Base-by-base conservation (phyloP, 2,888 invertebrate genomes). In the Cheilosia vernalis region DNA sequence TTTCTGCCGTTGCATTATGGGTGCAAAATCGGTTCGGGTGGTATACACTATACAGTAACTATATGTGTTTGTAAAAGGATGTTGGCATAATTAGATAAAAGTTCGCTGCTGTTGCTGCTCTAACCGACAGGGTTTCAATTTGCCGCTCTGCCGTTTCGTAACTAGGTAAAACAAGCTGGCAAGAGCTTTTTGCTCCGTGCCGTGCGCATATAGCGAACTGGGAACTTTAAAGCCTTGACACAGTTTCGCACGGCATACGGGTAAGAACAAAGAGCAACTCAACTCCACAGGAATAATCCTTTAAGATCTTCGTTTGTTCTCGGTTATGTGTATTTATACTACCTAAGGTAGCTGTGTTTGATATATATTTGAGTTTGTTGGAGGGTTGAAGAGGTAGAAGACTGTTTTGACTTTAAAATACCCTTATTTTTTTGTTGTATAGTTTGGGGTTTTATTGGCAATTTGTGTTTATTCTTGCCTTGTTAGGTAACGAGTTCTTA, bases 11-110 rank as follows among this genome's bases (percentile, higher is more conserved):
- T 67, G 73, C 80, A 74, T 74, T 53, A 37, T 13, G 37, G 56
- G 42, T 51, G 21, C 67, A n/a, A 74, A 64, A 79, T 56, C 74
- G 79, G 63, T 63, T 58, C 55, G 21, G 27, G 24, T 10, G 51
- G 49, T 73, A 42, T 63, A 7, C 6, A 17, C 9, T 9, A 44
- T 27, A 27, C 27, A 5, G 0, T 4, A 3, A 0, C 2, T n/a
- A 9, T 47, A 47, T 47, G 47, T 47, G 44, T 44, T 56, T 63
- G 63, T 58, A 21, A 44, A 84, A 69, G 55, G 60, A 63, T 73
- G 83, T 79, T 83, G 79, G 58, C 73, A 80, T 84, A 80, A 84
- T 84, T 84, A 84, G 84, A 84, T 84, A 84, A 74, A 84, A 84
- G 51, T 79, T 80, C 40, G 69, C 58, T 74, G 63, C 66, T 82